A percentile compares a stretch with the other conserved stretches of the same genome.
Evolutionary conservation across 2,113 vertebrate species (phyloP).

Genomic region (Phoenicopterus ruber): DNA sequence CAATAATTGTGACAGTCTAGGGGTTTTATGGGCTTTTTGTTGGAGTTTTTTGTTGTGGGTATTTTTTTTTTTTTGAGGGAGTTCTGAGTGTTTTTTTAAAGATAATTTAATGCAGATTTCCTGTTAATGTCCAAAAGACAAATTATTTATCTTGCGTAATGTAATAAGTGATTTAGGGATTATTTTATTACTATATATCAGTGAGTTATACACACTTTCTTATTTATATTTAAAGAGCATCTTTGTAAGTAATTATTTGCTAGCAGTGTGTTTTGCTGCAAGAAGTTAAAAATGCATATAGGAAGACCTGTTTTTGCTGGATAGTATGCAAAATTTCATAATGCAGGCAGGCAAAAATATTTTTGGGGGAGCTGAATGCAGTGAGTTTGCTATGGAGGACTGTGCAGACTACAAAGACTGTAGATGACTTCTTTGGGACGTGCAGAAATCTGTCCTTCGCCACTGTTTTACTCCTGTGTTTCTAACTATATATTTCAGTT

Average conservation of each 20-base stretch:
- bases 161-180: constrained; percentile 51
- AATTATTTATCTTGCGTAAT: constrained; percentile 70
- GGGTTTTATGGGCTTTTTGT: not conserved
- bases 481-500: not conserved
- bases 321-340: constrained; percentile 23
- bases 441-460: constrained; percentile 6
- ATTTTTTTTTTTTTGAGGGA: not conserved
- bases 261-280: constrained; percentile 75
- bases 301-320: constrained; percentile 43
- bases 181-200: constrained; percentile 72
- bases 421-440: not conserved
- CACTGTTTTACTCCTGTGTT: not conserved
- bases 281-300: constrained; percentile 63
- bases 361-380: not conserved
- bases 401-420: not conserved
- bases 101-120: constrained; percentile 69
- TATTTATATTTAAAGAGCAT: constrained; percentile 82
- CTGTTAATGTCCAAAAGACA: constrained; percentile 62
- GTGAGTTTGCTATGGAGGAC: not conserved
- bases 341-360: not conserved
- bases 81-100: constrained; percentile 18
- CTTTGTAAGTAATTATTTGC: constrained; percentile 73
- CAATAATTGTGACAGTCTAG: constrained; percentile 73
- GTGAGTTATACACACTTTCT: constrained; percentile 75
- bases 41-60: not conserved